These are phyloP conservation scores for Karalla daura DNA, from an alignment of 2,797 vertebrate species.

Conservation along the genomic window DNA sequence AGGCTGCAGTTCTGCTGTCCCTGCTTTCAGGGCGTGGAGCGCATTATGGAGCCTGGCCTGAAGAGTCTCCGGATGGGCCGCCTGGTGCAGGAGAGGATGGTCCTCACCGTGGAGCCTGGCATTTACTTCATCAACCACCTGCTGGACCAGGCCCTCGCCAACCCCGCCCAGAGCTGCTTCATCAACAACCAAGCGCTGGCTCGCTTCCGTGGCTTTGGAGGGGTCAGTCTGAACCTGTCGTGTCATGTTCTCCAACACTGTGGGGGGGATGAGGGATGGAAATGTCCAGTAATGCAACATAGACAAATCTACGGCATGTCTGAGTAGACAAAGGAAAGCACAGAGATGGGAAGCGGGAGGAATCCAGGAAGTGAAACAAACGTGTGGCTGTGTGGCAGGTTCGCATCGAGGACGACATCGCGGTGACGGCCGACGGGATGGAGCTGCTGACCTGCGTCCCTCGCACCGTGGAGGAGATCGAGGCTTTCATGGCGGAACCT, in stretches of 20 bases:
- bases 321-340: too few species aligned
- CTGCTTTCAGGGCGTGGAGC: conserved; percentile 85
- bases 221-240: conserved; percentile 92
- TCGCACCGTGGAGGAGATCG: conserved; percentile 93
- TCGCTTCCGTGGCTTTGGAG: conserved; percentile 90
- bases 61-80: conserved; percentile 90
- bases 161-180: conserved; percentile 88
- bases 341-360: too few species aligned
- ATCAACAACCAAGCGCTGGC: conserved; percentile 86
- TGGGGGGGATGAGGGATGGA: too few species aligned
- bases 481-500: conserved; percentile 90
- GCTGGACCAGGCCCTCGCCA: conserved; percentile 89
- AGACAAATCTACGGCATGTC: too few species aligned
- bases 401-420: conserved; percentile 94
- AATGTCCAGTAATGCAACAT: too few species aligned
- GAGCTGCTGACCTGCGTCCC: conserved; percentile 97
- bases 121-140: conserved; percentile 97
- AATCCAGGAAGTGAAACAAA: too few species aligned
- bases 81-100: conserved; percentile 90
- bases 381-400: conserved; percentile 90
- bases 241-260: too few species aligned
- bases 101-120: conserved; percentile 94
- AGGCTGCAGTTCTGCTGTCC: background rate
- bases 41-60: conserved; percentile 88
- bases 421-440: conserved; percentile 85